phyloP scores from a whole-genome alignment of 2,888 invertebrate genomes.

The Deroplatys truncata region DNA sequence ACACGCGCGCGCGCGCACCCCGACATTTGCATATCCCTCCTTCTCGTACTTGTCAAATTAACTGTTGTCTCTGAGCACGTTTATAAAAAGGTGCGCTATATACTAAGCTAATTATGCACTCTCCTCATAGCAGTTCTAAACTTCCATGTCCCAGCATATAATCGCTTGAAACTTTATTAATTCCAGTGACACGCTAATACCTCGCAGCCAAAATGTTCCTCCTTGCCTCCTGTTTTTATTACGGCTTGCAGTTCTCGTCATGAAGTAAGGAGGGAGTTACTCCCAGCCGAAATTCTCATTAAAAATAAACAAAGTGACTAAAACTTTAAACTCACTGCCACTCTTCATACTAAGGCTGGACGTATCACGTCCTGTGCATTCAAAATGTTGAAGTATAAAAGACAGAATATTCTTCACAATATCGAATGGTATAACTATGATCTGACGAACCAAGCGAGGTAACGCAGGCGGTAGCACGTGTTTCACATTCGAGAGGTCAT shows the following conservation, averaged over 20 bases:
- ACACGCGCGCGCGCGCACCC: not conserved
- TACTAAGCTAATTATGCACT: not conserved
- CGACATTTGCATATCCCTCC: conserved; percentile 1
- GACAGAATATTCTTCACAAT: too few relatives aligned
- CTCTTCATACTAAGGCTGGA: not conserved
- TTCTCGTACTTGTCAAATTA: not conserved
- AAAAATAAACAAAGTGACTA: not conserved
- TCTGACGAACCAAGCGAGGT: too few relatives aligned
- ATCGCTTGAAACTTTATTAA: not conserved
- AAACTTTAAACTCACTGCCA: not conserved
- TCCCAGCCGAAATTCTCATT: not conserved
- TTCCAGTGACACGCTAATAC: not conserved
- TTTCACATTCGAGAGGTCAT: too few relatives aligned
- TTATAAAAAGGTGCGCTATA: not conserved
- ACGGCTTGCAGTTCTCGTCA: not conserved
- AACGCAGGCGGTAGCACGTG: too few relatives aligned
- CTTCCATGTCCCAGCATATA: not conserved
- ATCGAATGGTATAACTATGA: too few relatives aligned
- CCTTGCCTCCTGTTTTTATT: not conserved
- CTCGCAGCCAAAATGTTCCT: not conserved
- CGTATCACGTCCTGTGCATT: not conserved
- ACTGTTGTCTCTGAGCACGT: not conserved
- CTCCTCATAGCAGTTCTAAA: not conserved
- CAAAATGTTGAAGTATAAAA: not conserved
- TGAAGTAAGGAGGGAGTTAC: not conserved